A percentile compares a stretch with the other conserved stretches of the same genome.
These are phyloP conservation scores for Heliopora coerulea DNA, from an alignment of 92 coral and sea anemone species.

Conservation along the genomic window DNA sequence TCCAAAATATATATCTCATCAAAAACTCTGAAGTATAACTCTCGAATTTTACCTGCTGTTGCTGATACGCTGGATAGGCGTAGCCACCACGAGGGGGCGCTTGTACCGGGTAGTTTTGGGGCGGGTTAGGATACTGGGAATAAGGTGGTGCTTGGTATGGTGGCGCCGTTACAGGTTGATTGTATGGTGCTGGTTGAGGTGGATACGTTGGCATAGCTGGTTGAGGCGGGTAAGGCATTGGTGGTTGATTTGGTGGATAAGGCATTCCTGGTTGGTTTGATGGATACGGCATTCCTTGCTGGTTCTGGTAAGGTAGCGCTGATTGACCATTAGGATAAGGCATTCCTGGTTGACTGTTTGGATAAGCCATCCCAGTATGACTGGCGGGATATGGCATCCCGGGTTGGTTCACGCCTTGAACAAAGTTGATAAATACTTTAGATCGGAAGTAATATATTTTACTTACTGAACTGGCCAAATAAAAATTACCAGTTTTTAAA, in stretches of 20 bases:
- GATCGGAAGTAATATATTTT: too few species aligned
- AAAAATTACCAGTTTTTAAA: too few species aligned
- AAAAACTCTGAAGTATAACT: too few species aligned
- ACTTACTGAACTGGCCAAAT: too few species aligned
- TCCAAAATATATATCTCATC: too few species aligned
- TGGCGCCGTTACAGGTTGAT: conserved; percentile 25
- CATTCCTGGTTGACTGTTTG: conserved; percentile 33
- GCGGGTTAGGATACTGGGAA: conserved; percentile 29
- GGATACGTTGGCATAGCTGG: conserved; percentile 15
- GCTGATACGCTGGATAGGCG: conserved; percentile 54
- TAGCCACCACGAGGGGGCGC: conserved; percentile 43
- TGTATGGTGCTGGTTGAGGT: conserved; percentile 30
- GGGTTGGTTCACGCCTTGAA: not conserved
- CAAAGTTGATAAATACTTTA: not conserved
- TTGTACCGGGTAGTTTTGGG: conserved; percentile 48
- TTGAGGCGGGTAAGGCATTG: conserved; percentile 48
- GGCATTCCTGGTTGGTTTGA: conserved; percentile 51
- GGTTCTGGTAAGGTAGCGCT: not conserved
- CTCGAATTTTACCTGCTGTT: conserved; percentile 42
- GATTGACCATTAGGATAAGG: conserved; percentile 11
- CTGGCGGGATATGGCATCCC: conserved; percentile 1
- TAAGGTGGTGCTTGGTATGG: conserved; percentile 28
- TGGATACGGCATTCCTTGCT: conserved; percentile 63
- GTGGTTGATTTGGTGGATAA: conserved; percentile 40
- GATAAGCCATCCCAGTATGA: conserved; percentile 20